These are phyloP conservation scores for Nesidiocoris tenuis DNA, from an alignment of 2,888 invertebrate genomes.

Conservation along the genomic window DNA sequence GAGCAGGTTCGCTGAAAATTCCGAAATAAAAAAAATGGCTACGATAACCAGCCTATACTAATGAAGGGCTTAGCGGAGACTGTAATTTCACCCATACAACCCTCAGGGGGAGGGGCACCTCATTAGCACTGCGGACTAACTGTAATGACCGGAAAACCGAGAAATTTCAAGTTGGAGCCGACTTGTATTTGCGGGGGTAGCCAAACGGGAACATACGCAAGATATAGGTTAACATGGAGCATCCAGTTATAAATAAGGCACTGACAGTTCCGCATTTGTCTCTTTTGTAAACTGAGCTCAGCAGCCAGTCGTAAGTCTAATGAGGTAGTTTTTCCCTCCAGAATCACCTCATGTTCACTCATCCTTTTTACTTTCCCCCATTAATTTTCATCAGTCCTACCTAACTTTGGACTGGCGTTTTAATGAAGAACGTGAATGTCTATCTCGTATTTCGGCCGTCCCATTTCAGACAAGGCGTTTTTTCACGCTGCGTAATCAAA, in stretches of 20 bases:
- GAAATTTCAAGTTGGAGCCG: background rate
- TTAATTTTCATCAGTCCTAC: background rate
- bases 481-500: no score
- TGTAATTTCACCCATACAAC: background rate
- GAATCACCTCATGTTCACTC: background rate
- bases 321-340: background rate
- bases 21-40: no score
- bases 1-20: no score
- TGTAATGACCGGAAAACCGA: background rate
- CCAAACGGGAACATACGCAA: background rate
- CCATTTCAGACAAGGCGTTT: no score
- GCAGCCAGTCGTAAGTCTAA: background rate
- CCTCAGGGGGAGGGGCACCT: no score
- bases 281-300: conserved; percentile 18
- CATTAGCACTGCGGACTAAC: background rate
- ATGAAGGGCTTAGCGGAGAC: background rate
- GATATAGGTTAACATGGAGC: no score
- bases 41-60: background rate
- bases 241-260: no score
- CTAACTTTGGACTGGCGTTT: background rate
- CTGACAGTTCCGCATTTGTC: conserved; percentile 1
- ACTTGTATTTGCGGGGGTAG: no score
- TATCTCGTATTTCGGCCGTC: background rate
- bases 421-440: conserved; percentile 4
- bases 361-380: conserved; percentile 1